Evolutionary conservation across 2,113 vertebrate genomes (phyloP).

Genomic region (Nerophis ophidion): DNA sequence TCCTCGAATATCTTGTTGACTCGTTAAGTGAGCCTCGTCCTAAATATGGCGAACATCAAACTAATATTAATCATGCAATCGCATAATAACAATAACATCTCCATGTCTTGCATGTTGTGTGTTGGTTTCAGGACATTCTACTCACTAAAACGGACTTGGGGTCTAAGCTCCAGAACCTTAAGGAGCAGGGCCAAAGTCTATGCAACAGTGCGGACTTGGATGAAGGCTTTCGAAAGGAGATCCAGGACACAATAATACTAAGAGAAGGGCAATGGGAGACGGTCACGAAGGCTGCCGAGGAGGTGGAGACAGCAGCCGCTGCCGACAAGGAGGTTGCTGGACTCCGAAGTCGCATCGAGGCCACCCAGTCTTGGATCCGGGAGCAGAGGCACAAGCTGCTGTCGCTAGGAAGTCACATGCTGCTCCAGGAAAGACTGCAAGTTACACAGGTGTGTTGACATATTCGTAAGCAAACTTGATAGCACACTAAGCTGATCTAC

Average conservation of each 20-base stretch:
- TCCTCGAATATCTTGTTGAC: neutral
- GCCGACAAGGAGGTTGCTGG: conserved; percentile 35
- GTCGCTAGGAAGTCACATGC: conserved; percentile 12
- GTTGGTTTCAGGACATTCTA: conserved; percentile 40
- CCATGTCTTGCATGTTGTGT: neutral
- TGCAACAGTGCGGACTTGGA: conserved; percentile 32
- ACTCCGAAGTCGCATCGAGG: conserved; percentile 38
- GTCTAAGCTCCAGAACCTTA: conserved; percentile 44
- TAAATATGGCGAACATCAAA: too few species aligned
- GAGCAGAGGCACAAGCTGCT: conserved; percentile 47
- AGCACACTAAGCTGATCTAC: too few species aligned
- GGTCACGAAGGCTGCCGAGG: conserved; percentile 34
- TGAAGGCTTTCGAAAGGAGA: conserved; percentile 16
- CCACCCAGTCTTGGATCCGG: conserved; percentile 50
- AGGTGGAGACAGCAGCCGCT: conserved; percentile 28
- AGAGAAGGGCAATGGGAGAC: conserved; percentile 40
- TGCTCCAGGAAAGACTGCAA: conserved; percentile 33
- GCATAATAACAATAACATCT: neutral
- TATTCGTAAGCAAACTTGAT: neutral
- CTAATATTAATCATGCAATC: neutral
- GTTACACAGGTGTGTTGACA: conserved; percentile 46
- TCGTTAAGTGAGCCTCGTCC: too few species aligned
- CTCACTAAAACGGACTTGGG: conserved; percentile 44
- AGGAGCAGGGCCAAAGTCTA: conserved; percentile 31
- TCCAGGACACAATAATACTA: conserved; percentile 23